Base-by-base conservation (phyloP, 2,888 invertebrate species). In the Diploptera punctata region DNA sequence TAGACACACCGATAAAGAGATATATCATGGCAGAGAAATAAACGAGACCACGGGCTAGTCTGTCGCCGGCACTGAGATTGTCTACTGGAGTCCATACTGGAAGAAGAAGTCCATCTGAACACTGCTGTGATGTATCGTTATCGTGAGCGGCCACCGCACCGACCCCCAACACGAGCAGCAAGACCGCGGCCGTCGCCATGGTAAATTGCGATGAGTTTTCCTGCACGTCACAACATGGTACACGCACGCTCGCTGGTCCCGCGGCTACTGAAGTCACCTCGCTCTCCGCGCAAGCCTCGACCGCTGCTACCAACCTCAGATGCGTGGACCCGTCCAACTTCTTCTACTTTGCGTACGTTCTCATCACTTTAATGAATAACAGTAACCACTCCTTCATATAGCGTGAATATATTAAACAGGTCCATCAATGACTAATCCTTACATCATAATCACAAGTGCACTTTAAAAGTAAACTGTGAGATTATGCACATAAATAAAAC, bases 1-100 rank as follows among this genome's bases (percentile, higher is more conserved):
- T 98, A 78, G 99, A 98, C 60, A 99, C 98, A 71, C 99, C 99
- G 81, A 99, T 94, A 86, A 99, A 99, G 82, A 99, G 90, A 83
- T 98, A 99, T 79, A 94, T 86, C 83, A 99, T 89, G 61, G 89
- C 85, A 67, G 95, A 78, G 85, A 99, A 97, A 85, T 99, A 99
- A 75, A 96, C 91, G 75, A 92, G 80, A 54, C 99, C 99, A 33
- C 99, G 90, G 74, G 95, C 87, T 76, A 94, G 86, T 76, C 93
- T 89, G 80, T 97, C 95, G 70, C 90, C 87, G 62, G 89, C 82
- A 67, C 91, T 87, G 68, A 96, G 88, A 83, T 93, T 90, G 38
- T 90, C 90, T 78, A 89, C 86, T n/a, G 98, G 98, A 78, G 82
- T 82, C 99, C 99, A 99, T 75, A 93, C 86, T 29, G 97, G 95